phyloP scores from a whole-genome alignment of 2,888 invertebrate species.

The Steinernema hermaphroditum region DNA sequence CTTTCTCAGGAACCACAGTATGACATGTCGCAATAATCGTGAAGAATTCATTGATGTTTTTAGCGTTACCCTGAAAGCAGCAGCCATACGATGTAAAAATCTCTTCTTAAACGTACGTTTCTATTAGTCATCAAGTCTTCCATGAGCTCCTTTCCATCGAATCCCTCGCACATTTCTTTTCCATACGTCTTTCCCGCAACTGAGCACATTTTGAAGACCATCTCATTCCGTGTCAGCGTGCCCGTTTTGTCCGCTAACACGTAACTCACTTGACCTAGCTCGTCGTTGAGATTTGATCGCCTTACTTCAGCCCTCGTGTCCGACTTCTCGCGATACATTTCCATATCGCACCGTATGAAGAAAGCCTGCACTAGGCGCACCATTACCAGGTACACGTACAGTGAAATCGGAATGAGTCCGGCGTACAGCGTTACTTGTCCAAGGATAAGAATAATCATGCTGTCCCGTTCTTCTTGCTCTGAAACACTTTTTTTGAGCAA shows the following conservation, averaged over 20 bases:
- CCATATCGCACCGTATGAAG: slow-evolving; percentile 78
- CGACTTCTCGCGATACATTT: slow-evolving; percentile 89
- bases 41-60: slow-evolving; percentile 76
- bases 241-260: slow-evolving; percentile 99
- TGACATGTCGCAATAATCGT: slow-evolving; percentile 92
- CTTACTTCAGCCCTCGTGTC: slow-evolving; percentile 84
- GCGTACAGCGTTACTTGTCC: slow-evolving; percentile 92
- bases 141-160: slow-evolving; percentile 37
- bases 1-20: slow-evolving; percentile 87
- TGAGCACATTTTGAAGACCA: slow-evolving; percentile 81
- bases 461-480: background rate
- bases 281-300: slow-evolving; percentile 25
- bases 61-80: slow-evolving; percentile 40
- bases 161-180: background rate
- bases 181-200: slow-evolving; percentile 36
- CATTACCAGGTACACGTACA: slow-evolving; percentile 96
- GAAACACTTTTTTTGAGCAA: background rate
- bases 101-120: background rate
- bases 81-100: slow-evolving; percentile 13
- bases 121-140: slow-evolving; percentile 36
- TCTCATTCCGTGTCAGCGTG: slow-evolving; percentile 91
- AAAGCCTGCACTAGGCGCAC: slow-evolving; percentile 86
- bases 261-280: slow-evolving; percentile 78
- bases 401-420: slow-evolving; percentile 95
- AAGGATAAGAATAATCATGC: slow-evolving; percentile 68